Evolutionary conservation across 2,113 vertebrate species (phyloP).

Genomic region (Dasypus novemcinctus): DNA sequence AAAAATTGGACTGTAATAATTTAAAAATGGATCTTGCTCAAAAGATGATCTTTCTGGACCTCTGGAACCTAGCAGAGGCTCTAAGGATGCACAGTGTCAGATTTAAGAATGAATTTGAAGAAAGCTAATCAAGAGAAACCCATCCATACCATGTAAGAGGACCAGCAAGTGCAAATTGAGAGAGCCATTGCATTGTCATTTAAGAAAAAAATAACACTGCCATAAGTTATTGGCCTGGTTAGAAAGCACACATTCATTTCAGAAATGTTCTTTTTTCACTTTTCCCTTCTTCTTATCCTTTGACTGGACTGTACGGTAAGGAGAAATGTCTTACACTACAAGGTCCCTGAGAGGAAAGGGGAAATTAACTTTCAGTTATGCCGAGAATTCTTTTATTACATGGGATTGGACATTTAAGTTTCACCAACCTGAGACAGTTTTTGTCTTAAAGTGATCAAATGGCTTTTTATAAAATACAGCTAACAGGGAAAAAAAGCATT

Average conservation of each 20-base stretch:
- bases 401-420: not conserved
- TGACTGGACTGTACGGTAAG: not conserved
- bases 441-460: not conserved
- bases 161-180: not conserved
- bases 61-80: not conserved
- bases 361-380: not conserved
- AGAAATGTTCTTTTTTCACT: not conserved
- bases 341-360: not conserved
- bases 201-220: not conserved
- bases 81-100: accelerated
- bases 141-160: not conserved
- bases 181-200: not conserved
- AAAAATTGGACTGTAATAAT: not conserved
- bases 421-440: not conserved
- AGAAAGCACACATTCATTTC: not conserved
- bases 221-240: not conserved
- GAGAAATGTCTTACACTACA: not conserved
- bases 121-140: not conserved
- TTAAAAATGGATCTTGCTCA: not conserved
- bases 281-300: not conserved
- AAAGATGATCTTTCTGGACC: not conserved
- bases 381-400: not conserved
- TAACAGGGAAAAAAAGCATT: not conserved
- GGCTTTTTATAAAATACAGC: not conserved
- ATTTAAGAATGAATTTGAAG: not conserved